phyloP scores from a whole-genome alignment of 2,113 vertebrate species.

The Engystomops pustulosus region DNA sequence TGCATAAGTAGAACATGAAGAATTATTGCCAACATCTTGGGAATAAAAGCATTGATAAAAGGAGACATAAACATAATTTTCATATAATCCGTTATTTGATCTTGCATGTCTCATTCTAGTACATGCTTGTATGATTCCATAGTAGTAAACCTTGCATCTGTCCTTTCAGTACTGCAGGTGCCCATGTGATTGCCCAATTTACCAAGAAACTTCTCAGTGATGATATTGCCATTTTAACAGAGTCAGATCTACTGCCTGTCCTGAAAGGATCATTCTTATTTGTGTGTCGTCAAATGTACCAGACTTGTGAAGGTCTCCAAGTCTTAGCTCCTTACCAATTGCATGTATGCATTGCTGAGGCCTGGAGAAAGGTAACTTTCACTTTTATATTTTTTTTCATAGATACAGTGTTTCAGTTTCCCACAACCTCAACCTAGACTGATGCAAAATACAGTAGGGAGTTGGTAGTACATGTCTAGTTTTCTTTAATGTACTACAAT shows the following conservation, averaged over 20 bases:
- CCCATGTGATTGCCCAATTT: conserved; percentile 83
- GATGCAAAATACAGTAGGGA: too few relatives aligned
- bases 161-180: conserved; percentile 76
- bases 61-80: too few relatives aligned
- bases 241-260: conserved; percentile 68
- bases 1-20: too few relatives aligned
- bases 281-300: conserved; percentile 89
- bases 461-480: too few relatives aligned
- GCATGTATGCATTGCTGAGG: conserved; percentile 80
- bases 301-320: conserved; percentile 90
- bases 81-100: too few relatives aligned
- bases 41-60: too few relatives aligned
- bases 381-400: too few relatives aligned
- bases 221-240: conserved; percentile 70
- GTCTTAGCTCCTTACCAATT: conserved; percentile 80
- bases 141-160: neutral
- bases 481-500: too few relatives aligned
- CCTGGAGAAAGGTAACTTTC: conserved; percentile 86
- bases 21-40: too few relatives aligned
- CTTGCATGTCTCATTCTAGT: too few relatives aligned
- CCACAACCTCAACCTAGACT: too few relatives aligned
- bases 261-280: conserved; percentile 91
- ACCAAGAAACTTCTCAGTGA: conserved; percentile 86
- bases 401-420: neutral
- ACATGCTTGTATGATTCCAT: neutral